These are phyloP conservation scores for Phalacrocorax brasilianus DNA, from an alignment of 2,113 vertebrate species.

Conservation along the genomic window DNA sequence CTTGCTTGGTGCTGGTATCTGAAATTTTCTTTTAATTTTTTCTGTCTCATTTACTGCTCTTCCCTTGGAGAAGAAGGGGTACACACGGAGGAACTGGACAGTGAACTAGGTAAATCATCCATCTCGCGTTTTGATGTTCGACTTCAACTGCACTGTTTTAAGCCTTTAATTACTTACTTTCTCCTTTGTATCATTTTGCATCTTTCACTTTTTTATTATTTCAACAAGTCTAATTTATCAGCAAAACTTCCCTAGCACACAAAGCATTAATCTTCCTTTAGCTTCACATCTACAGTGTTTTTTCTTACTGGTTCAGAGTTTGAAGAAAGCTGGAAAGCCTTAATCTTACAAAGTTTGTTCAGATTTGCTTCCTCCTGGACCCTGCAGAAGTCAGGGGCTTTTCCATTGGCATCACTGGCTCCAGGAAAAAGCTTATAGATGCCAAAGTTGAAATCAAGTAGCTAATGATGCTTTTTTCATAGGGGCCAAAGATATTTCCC, in stretches of 20 bases:
- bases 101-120: constrained; percentile 92
- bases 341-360: background rate
- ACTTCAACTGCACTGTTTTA: constrained; percentile 39
- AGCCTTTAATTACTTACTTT: constrained; percentile 40
- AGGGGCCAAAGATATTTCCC: background rate
- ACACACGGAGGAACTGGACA: constrained; percentile 99
- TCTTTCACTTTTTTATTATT: constrained; percentile 17
- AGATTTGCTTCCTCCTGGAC: background rate
- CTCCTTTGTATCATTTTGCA: constrained; percentile 51
- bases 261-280: background rate
- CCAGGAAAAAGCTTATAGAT: background rate
- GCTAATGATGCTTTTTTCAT: background rate
- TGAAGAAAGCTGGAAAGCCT: background rate
- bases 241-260: background rate
- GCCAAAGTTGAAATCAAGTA: background rate
- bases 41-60: constrained; percentile 77
- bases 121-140: constrained; percentile 58
- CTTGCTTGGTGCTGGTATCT: constrained; percentile 76
- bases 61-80: constrained; percentile 95
- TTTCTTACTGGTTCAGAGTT: background rate
- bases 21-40: constrained; percentile 79
- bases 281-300: background rate
- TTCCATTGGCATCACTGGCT: background rate
- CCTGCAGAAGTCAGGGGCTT: background rate
- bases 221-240: background rate